Base-by-base conservation (phyloP, 2,113 vertebrate genomes). In the Pomatorhinus ruficollis region DNA sequence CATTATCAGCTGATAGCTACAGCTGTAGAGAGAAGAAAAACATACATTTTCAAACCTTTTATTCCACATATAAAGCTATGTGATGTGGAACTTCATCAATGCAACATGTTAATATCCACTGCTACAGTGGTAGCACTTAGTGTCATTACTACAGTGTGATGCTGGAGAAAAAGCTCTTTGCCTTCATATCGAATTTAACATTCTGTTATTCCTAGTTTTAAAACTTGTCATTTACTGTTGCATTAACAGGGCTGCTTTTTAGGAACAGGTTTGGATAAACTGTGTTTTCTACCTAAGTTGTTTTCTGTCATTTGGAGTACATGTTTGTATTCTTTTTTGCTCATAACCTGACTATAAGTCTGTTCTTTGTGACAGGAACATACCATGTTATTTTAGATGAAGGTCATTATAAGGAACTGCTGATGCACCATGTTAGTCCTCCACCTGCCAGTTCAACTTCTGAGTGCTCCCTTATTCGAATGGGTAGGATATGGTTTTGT, bases 381-480 rank as follows among this genome's bases (percentile, higher is more conserved):
- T 99, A 99, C 96, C 98, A 99, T 1, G 98, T 99, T 54, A 99
- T 99, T 97, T 98, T 99, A 98, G 99, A 99, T 81, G 99, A 99
- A 98, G 98, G 98, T 79, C 99, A 99, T 97, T 99, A 99, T 85
- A 99, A 98, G 90, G 99, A 99, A 35, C 97, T 99, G 75, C 97
- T 99, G 66, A 98, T 98, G 95, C 98, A 98, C 87, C 99, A 99
- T 39, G 98, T 99, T 86, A 99, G 98, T 83, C 99, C 99, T 49
- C 99, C 99, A 47, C 99, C 99, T 30, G 98, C 99, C 93, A 99
- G 98, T 97, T 98, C 98, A 40, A 98, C 97, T 40, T 99, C 99
- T 9, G 99, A 99, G 87, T 99, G 99, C 90, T 99, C 99, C 30
- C 98, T 99, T 65, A 99, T 99, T 97, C 99, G 99, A 65, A 99